Base-by-base conservation (phyloP, 1,140 invertebrate species). In the Heliconius himera region DNA sequence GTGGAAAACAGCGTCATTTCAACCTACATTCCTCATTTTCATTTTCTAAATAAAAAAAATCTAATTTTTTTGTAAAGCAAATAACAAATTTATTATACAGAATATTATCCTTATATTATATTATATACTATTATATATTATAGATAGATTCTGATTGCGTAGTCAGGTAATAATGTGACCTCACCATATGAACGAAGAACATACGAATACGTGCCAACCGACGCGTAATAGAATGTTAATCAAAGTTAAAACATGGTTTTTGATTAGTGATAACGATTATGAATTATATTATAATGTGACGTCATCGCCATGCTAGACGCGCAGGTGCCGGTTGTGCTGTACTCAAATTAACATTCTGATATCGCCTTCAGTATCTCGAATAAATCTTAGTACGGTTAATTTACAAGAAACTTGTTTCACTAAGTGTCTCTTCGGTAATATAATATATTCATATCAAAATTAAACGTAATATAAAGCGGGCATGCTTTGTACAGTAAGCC, bases 291-390 rank as follows among this genome's bases (percentile, higher is more conserved):
- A 26, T 71, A 71, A 36, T 70, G 80, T 88, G 85, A 88, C 84
- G 84, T 88, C 87, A 88, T 20, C 78, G 54, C 54, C 74, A 38
- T 80, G 79, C 84, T 82, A 88, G 87, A 88, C 83, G 81, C 79
- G 70, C 87, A 85, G 87, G 87, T 85, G 87, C 83, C 84, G 75
- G 76, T 76, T 33, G 46, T 74, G 72, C 70, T 36, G 22, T 72
- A 73, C 76, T 76, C 46, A 70, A 73, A 60, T 73, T 38, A 26
- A 80, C 76, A 76, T 66, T 72, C 70, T 49, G 73, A 66, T 49
- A 8, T 73, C 46, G 56, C n/a, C 54, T 66, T 66, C 22, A 66
- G 13, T 66, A 72, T 60, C 8, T 70, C 33, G 18, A 70, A 46
- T 46, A 76, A 76, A 76, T 76, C 56, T 76, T 0, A 66, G 8